A percentile compares a stretch with the other conserved stretches of the same genome.
phyloP scores from a whole-genome alignment of 2,797 vertebrate species.

The Amniataba percoides region DNA sequence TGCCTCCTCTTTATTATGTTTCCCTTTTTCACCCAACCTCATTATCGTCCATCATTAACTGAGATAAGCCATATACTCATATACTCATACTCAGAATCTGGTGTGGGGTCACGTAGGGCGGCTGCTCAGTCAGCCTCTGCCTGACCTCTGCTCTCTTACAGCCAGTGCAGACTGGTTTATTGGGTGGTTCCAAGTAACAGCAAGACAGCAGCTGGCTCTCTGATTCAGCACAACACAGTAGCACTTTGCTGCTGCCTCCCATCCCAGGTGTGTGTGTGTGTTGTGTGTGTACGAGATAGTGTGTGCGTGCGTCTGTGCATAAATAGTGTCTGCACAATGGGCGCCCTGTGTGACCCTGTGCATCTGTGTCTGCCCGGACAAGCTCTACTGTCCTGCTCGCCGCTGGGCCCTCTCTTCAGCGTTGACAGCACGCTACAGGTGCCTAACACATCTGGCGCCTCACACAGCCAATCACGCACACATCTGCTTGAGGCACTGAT shows the following conservation, averaged over 20 bases:
- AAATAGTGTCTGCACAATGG: constrained; percentile 70
- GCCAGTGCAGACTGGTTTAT: constrained; percentile 42
- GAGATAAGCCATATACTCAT: background rate
- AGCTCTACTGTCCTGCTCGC: constrained; percentile 75
- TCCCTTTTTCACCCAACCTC: background rate
- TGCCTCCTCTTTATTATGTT: background rate
- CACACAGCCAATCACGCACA: constrained; percentile 40
- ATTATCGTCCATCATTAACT: background rate
- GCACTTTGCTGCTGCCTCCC: constrained; percentile 67
- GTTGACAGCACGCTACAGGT: constrained; percentile 79
- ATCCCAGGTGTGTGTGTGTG: constrained; percentile 56
- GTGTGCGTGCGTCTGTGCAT: constrained; percentile 41
- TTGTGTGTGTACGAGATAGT: constrained; percentile 12
- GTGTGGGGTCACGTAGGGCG: background rate
- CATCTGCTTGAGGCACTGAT: constrained; percentile 61
- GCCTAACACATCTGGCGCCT: constrained; percentile 79
- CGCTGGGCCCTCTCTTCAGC: constrained; percentile 60
- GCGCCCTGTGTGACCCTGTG: constrained; percentile 78
- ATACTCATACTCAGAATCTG: background rate
- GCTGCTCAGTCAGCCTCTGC: constrained; percentile 37
- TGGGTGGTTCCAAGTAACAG: constrained; percentile 59
- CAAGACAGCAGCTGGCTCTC: constrained; percentile 77
- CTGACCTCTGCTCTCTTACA: constrained; percentile 44
- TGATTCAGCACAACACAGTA: constrained; percentile 68
- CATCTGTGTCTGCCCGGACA: constrained; percentile 81